Base-by-base conservation (phyloP, 1,140 invertebrate genomes). In the Rhizoglyphus robini region DNA sequence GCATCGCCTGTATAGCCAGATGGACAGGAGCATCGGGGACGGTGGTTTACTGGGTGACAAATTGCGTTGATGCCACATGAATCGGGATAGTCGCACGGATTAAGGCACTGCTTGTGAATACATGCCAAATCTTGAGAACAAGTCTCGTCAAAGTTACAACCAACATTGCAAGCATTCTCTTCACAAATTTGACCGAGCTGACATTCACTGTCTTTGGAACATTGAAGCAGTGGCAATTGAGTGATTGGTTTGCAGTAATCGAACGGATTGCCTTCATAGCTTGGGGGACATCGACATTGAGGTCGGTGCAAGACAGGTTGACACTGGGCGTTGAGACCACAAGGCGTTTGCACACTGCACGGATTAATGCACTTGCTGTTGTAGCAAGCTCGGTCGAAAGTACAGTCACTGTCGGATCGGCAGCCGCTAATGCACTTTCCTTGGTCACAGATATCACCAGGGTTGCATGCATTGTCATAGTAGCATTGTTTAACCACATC, bases 351-450 rank as follows among this genome's bases (percentile, higher is more conserved):
- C 11, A 67, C 64, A 25, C 23, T 62, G 36, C 71, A 71, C 25
- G 71, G 71, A 65, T 71, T 70, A 67, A 88, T 83, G 73, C 90
- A 94, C 66, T 92, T 78, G 68, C 89, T 81, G 69, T 87, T 88
- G 73, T 87, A 83, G 72, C 90, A 94, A n/a, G 69, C 60, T 69
- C 91, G 89, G 74, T 86, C 85, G 0, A 81, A 74, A 32, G 81
- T 81, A 72, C 90, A 94, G 60, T 86, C 83, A n/a, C 76, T 79
- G 70, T 89, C 84, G 2, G 80, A 74, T n/a, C 83, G 81, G 74
- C 90, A 94, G 1, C 90, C 90, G 27, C 67, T 66, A 75, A 85
- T 83, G 72, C 90, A 94, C 72, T 91, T 86, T 34, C 85, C 85
- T 71, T 87, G 84, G 11, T 85, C 80, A 73, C 90, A 94, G 48